These are phyloP conservation scores for Gastrophryne carolinensis DNA, from an alignment of 2,797 vertebrate species.

Conservation along the genomic window DNA sequence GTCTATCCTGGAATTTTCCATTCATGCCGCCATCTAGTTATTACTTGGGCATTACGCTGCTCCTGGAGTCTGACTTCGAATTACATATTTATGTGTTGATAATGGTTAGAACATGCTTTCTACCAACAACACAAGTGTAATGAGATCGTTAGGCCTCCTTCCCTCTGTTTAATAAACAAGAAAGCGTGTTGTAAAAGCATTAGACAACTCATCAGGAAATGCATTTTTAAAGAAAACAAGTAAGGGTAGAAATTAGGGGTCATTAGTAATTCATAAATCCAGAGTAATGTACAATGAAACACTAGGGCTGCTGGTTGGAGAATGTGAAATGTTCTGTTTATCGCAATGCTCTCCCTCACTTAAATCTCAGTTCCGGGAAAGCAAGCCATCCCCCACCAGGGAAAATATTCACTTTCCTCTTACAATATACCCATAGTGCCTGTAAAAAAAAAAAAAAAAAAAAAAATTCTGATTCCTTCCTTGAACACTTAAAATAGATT, in stretches of 20 bases:
- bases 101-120: neutral
- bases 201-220: slow-evolving; percentile 66
- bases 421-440: too few species aligned
- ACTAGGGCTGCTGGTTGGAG: slow-evolving; percentile 28
- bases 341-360: neutral
- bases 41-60: too few species aligned
- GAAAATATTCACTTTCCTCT: too few species aligned
- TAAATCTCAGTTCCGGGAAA: too few species aligned
- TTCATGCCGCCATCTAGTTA: too few species aligned
- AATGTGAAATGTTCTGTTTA: neutral
- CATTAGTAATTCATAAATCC: slow-evolving; percentile 73
- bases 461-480: too few species aligned
- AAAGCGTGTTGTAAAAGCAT: slow-evolving; percentile 70
- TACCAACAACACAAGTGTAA: neutral
- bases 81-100: neutral
- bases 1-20: too few species aligned
- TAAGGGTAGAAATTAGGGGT: slow-evolving; percentile 73
- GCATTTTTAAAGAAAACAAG: slow-evolving; percentile 74
- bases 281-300: slow-evolving; percentile 62
- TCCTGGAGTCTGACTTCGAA: neutral
- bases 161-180: slow-evolving; percentile 20
- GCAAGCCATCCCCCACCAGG: too few species aligned
- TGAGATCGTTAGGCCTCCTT: neutral
- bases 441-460: too few species aligned
- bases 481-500: too few species aligned